Evolutionary conservation across 2,888 invertebrate species (phyloP), one percentile per base, ranked within the genome.

Genomic region (Trisateles emortualis): DNA sequence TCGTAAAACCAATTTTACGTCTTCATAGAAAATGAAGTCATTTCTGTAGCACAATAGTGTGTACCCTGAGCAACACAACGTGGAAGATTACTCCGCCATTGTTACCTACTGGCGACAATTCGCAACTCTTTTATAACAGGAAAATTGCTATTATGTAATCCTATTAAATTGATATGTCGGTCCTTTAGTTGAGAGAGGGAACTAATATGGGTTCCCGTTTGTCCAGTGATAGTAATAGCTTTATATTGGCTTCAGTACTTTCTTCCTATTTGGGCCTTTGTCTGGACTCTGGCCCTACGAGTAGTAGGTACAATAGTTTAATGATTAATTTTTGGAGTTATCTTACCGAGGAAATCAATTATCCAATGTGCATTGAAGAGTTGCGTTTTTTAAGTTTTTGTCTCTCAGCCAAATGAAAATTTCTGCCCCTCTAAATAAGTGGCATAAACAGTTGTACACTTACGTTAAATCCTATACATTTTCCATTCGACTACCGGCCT

Each of bases 111-210:
- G 36, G 41, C 14, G 52, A 59, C 51, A 53, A 60, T 58, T 54
- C 61, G 42, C 39, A 54, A 63, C 58, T 64, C 66, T 64, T 66
- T 64, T 66, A 43, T 62, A 22, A 51, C 38, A 59, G 53, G 64
- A 64, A 70, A 61, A 66, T 68, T 68, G 65, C 60, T 66, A 59
- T 56, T 58, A 52, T 59, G 51, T 70, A 64, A 70, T 68, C 59
- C 56, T 57, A 59, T 68, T 58, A 58, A 56, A 68, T 40, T 54
- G 41, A 57, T 59, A 57, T 39, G 43, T 47, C 43, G 29, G 53
- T 36, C 17, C 40, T 47, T 33, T 17, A 43, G 43, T 29, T 16
- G 53, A 47, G 24, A 47, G 24, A 22, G 36, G 29, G 45, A 48
- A 47, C 53, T 44, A 26, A 17, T 45, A 49, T 11, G 32, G 29